Evolutionary conservation across 2,797 vertebrate species (phyloP).

Genomic region (Thripadectes ignobilis): DNA sequence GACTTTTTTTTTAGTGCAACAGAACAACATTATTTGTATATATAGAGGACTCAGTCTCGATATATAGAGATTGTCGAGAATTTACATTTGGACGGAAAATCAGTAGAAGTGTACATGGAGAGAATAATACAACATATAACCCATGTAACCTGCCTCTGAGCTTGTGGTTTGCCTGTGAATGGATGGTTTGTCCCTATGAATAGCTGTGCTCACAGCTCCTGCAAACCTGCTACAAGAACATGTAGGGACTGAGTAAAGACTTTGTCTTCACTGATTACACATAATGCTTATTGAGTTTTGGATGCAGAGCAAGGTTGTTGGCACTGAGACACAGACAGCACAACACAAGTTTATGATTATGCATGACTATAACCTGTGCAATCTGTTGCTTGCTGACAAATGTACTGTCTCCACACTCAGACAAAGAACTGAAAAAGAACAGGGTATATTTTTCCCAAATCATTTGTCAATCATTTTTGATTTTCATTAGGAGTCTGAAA

Average conservation of each 20-base stretch:
- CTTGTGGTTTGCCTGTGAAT: background rate
- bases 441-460: background rate
- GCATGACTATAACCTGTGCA: background rate
- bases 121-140: background rate
- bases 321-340: background rate
- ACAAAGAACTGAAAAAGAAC: background rate
- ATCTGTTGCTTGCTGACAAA: background rate
- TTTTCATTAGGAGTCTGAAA: conserved; percentile 44
- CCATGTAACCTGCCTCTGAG: background rate
- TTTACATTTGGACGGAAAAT: background rate
- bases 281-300: background rate
- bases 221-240: background rate
- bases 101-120: background rate
- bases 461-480: conserved; percentile 8
- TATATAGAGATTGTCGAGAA: background rate
- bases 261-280: background rate
- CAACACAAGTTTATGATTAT: background rate
- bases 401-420: background rate
- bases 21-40: background rate
- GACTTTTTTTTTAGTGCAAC: background rate
- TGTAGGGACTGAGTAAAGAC: background rate
- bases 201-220: background rate
- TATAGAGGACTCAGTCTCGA: background rate
- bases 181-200: background rate
- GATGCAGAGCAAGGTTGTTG: background rate